Conservation (phyloP, 2,113 vertebrate species). For the Ursus arctos region DNA sequence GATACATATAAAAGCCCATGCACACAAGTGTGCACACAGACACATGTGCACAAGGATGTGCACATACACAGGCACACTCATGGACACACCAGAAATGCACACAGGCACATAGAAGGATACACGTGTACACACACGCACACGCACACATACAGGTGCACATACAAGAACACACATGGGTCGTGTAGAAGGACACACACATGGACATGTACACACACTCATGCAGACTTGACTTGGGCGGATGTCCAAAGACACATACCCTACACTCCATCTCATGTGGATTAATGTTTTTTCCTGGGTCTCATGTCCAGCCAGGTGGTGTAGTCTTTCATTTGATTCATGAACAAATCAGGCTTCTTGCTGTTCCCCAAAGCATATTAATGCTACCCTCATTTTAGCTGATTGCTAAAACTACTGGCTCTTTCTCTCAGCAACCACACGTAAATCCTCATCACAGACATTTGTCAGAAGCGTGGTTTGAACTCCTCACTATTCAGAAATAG, state of each 20-base stretch:
- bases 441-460: not conserved
- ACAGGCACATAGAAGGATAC: not conserved
- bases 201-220: not conserved
- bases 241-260: not conserved
- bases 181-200: not conserved
- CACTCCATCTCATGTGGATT: not conserved
- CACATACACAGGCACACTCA: not conserved
- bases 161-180: not conserved
- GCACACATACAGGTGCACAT: not conserved
- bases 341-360: slow-evolving; percentile 20
- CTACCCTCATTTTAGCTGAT: slow-evolving; percentile 36
- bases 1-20: not conserved
- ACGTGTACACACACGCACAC: not conserved
- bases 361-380: slow-evolving; percentile 47
- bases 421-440: not conserved
- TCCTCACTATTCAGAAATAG: not conserved
- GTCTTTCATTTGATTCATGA: slow-evolving; percentile 33
- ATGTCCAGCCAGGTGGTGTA: not conserved
- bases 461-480: not conserved
- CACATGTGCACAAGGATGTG: not conserved
- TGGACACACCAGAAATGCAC: not conserved
- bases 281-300: not conserved
- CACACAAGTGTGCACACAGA: not conserved
- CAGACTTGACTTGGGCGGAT: too few relatives aligned
- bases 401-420: slow-evolving; percentile 1